Conservation (phyloP, 2,888 invertebrate genomes). For the Lithodes maja region DNA sequence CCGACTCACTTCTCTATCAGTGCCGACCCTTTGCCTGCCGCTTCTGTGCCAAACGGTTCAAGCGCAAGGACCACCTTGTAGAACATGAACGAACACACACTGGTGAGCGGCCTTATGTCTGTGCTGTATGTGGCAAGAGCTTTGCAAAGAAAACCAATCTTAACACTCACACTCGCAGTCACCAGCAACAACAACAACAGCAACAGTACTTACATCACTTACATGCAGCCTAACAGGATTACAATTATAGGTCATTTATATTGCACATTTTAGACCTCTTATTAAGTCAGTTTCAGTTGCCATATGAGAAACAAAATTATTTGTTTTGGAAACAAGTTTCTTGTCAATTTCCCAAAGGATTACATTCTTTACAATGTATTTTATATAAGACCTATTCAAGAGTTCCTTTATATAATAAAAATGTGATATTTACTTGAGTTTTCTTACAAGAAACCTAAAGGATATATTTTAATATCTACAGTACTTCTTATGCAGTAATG, state of each 20-base stretch:
- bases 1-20: constrained; percentile 54
- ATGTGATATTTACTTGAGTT: constrained; percentile 14
- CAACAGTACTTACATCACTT: constrained; percentile 50
- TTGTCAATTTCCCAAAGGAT: not conserved
- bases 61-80: constrained; percentile 65
- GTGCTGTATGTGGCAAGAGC: constrained; percentile 57
- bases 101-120: constrained; percentile 64
- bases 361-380: constrained; percentile 10
- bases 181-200: constrained; percentile 51
- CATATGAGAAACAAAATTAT: not conserved
- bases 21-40: constrained; percentile 63
- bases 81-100: constrained; percentile 67
- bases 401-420: constrained; percentile 41
- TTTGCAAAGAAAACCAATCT: constrained; percentile 68
- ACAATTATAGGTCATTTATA: not conserved
- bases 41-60: constrained; percentile 64
- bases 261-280: not conserved
- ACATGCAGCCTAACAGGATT: constrained; percentile 40
- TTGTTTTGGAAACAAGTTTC: not conserved
- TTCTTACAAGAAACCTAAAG: not conserved
- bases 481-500: too few species aligned
- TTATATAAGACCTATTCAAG: constrained; percentile 16
- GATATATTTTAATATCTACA: too few species aligned
- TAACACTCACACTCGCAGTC: constrained; percentile 61
- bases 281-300: constrained; percentile 13